Base-by-base conservation (phyloP, 2,888 invertebrate genomes). In the Malacosoma neustria region DNA sequence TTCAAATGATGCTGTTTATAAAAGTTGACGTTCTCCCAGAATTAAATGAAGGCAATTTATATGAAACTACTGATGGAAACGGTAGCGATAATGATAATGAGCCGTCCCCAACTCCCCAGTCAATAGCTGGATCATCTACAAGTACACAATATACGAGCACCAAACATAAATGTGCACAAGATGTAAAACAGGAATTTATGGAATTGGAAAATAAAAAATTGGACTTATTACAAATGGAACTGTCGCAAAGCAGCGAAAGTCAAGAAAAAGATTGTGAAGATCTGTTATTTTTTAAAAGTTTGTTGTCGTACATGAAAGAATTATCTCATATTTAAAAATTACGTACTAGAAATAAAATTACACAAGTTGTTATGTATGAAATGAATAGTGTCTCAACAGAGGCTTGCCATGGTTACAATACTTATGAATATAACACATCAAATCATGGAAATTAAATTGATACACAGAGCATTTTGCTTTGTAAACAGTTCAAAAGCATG, bases 161-260 rank as follows among this genome's bases (percentile, higher is more conserved):
- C 45, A 51, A 51, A 49, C 48, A 45, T 49, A 49, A 49, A 51
- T 44, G 43, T 51, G 45, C 49, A 45, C 45, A 51, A 44, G 46
- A 52, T 52, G 4, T 49, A 46, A 49, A 47, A 48, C 35, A 48
- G 40, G 47, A 50, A 48, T 52, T 51, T 49, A 46, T 51, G 45
- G 51, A 54, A 46, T 46, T 50, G 48, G 51, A 51, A 46, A 48
- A 46, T 44, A 49, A 51, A 48, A 52, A 48, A 47, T 47, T 51
- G 43, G 43, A 54, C 30, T 48, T 55, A 50, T 46, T 49, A 48
- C 48, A 51, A 51, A 14, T 50, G 45, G 49, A 53, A 50, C 41
- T 49, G 47, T 53, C 49, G 4, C 49, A 54, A 46, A 46, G 48
- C 47, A 52, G 46, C 42, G 36, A 46, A 49, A 38, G 29, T 3